Conservation (phyloP, 2,888 invertebrate species). For the Pollenia griseotomentosa region DNA sequence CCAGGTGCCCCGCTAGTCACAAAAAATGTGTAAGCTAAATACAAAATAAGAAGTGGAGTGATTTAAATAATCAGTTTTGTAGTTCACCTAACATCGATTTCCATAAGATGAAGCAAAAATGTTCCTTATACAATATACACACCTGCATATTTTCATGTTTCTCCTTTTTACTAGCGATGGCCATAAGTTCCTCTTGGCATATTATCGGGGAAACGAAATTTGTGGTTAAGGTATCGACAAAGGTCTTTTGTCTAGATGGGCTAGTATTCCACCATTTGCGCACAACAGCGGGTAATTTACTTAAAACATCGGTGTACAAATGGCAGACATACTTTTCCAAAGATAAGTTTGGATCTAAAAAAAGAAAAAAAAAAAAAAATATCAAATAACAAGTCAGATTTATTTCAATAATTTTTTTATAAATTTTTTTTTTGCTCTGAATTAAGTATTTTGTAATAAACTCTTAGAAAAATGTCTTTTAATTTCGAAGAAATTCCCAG, state of each 20-base stretch:
- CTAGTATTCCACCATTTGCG: conserved; percentile 91
- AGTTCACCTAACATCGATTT: no score
- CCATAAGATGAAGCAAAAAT: not conserved
- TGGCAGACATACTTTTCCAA: conserved; percentile 86
- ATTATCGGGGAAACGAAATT: conserved; percentile 89
- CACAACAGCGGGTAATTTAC: conserved; percentile 89
- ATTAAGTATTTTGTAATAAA: conserved; percentile 52
- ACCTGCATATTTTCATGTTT: conserved; percentile 88
- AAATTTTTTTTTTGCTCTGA: conserved; percentile 25
- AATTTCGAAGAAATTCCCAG: conserved; percentile 76
- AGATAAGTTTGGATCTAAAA: conserved; percentile 78
- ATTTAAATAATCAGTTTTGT: no score
- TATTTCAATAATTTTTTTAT: not conserved
- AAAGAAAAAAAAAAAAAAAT: conserved; percentile 60
- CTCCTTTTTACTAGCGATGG: conserved; percentile 85
- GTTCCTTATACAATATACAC: conserved; percentile 47
- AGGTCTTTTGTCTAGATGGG: conserved; percentile 87
- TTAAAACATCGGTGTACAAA: conserved; percentile 87
- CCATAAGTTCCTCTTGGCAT: conserved; percentile 87
- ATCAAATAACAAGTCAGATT: conserved; percentile 19
- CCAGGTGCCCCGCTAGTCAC: no score
- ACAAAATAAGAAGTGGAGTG: no score
- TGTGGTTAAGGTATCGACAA: conserved; percentile 89
- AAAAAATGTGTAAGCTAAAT: no score
- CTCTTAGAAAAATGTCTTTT: conserved; percentile 68